Evolutionary conservation across 1,140 invertebrate species (phyloP), one percentile per base, ranked within the genome.

Genomic region (Thrips palmi): DNA sequence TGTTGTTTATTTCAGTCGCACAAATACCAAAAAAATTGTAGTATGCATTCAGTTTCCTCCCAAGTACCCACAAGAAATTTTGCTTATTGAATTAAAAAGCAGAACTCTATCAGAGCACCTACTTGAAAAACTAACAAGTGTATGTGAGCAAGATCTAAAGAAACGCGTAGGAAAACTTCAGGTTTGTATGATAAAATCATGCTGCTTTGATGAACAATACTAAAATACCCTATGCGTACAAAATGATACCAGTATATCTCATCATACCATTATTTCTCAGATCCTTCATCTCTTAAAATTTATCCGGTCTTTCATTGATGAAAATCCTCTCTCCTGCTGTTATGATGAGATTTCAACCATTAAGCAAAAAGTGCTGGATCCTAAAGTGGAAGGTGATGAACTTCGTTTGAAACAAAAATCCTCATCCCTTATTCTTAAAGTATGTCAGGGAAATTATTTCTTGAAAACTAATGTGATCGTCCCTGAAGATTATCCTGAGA

Each of bases 251-350:
- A 36, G 20, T 12, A n/a, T 4, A 2, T 23, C n/a, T 36, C 2
- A n/a, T 15, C n/a, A 33, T 15, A 42, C 29, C 37, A 41, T n/a
- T 43, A 40, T 27, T 31, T 47, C 45, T 15, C 49, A 70, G 63
- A 49, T 71, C 23, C 46, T 72, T 19, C 52, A 57, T 15, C 54
- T 68, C 6, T 50, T 79, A 11, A 61, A 67, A 42, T 77, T 80
- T 49, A 52, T 80, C 2, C 53, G 62, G 28, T 69, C 64, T 33
- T 83, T 80, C 52, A 56, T 83, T 3, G 62, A 71, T 19, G 74
- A 78, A 29, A 77, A 79, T 59, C 71, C 76, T 0, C 55, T 83
- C 5, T 74, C 68, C 49, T 73, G 75, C 28, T 80, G 75, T 47
- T 71, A 74, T 32, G 74, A 78, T 48, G 78, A 83, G 56, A 74